Evolutionary conservation across 1,140 invertebrate genomes (phyloP), one percentile per base, ranked within the genome.

Genomic region (Plutomurus gul): DNA sequence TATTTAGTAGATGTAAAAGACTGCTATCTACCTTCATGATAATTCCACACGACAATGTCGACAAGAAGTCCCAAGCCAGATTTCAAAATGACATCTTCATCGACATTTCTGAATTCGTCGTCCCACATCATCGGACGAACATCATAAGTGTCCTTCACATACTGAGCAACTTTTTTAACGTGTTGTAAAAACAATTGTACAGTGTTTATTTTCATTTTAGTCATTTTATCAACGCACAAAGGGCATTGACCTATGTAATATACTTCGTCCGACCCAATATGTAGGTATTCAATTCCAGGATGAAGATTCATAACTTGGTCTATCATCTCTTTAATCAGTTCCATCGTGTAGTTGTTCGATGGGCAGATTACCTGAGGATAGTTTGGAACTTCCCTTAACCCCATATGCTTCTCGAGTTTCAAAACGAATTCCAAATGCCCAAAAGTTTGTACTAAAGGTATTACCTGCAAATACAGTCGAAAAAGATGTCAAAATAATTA

Each of bases 221-320:
- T 85, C 82, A 89, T 86, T 40, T 82, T 79, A 11, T 85, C 76
- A n/a, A 84, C 88, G 81, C 89, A 90, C 8, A 82, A 56, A 22
- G 79, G 75, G 83, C 89, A 89, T 70, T 86, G 82, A 1, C 87
- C 89, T 75, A 89, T 82, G 72, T 89, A 86, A 86, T 90, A 93
- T 0, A 95, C 86, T 87, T 95, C 93, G 85, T 95, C 93, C 74
- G 92, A 93, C 5, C 93, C 94, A 75, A 95, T 92, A 82, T 95
- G 93, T 5, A 95, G 85, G 83, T 92, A 92, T 46, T 91, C 90
- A 39, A 93, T 88, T 47, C 89, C 73, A 0, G 89, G 88, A 85
- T 91, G 90, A 76, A 85, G 78, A 36, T 75, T 76, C 36, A 90
- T 85, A 37, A 89, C 87, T 83, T 89, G 89, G 49, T 84, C 77